Evolutionary conservation across 2,797 vertebrate species (phyloP), one percentile per base, ranked within the genome.

Genomic region (Coregonus suidteri): DNA sequence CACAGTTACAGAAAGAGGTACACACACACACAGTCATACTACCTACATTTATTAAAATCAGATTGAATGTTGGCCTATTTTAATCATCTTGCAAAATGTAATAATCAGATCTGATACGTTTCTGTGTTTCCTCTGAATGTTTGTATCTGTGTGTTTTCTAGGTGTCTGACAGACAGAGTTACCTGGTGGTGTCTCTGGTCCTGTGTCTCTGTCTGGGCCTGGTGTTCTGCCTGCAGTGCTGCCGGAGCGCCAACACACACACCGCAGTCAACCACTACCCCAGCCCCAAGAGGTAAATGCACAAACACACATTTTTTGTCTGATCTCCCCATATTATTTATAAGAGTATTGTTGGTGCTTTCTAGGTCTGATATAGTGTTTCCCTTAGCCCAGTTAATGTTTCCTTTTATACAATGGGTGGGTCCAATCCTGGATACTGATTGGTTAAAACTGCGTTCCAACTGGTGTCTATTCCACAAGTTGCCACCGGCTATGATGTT

Each of bases 121-220:
- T 73, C 15, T 54, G 18, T 54, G 0, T 3, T 56, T 73, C 30
- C 30, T 73, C 6, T n/a, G 14, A n/a, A 13, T 37, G 20, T 71
- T 64, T 59, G 47, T 69, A 13, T 67, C 37, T 52, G 30, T 66
- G 69, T 18, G 16, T 71, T 35, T 74, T 87, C 53, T 87, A 99
- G 98, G 96, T 99, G 41, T 97, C 97, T 3, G 97, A 99, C 90
- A 94, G 96, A 41, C 98, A 99, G 88, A 96, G 94, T 79, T 98
- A 98, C 87, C 94, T 99, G 88, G 94, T 98, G 82, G 93, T 98
- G 67, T 95, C 95, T 41, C 91, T 99, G 89, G 89, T 96, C 80
- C 93, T 99, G 52, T 98, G 97, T 87, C 87, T 97, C 82, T 89
- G 93, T 73, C 91, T 99, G 91, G 96, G 96, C 54, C 85, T 98